Evolutionary conservation across 2,888 invertebrate genomes (phyloP).

Genomic region (Herminia tarsipennalis): DNA sequence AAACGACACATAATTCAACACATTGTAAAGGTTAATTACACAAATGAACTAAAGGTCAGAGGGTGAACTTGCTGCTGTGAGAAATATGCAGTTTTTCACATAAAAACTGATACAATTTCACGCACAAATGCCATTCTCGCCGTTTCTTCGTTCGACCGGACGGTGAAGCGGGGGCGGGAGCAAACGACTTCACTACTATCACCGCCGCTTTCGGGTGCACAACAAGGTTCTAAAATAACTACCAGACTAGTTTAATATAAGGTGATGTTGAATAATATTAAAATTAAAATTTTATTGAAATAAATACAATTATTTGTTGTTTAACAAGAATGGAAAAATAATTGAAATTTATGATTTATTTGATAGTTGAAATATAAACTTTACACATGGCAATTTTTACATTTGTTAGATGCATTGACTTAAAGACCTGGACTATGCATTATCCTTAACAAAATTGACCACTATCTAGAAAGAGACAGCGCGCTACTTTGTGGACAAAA

Average conservation of each 20-base stretch:
- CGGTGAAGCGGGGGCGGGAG: constrained; percentile 51
- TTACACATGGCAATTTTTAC: too few relatives aligned
- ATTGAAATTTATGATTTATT: too few relatives aligned
- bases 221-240: constrained; percentile 7
- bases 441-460: too few relatives aligned
- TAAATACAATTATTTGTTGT: too few relatives aligned
- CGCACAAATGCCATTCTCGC: constrained; percentile 77
- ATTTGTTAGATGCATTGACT: too few relatives aligned
- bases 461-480: too few relatives aligned
- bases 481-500: too few relatives aligned
- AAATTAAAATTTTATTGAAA: too few relatives aligned
- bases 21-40: constrained; percentile 51
- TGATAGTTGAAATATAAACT: too few relatives aligned
- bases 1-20: constrained; percentile 64
- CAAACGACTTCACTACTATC: constrained; percentile 30
- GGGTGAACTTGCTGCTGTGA: constrained; percentile 58
- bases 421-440: too few relatives aligned
- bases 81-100: constrained; percentile 76
- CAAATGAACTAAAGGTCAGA: constrained; percentile 55
- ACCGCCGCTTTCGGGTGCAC: constrained; percentile 36
- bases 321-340: too few relatives aligned
- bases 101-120: constrained; percentile 77
- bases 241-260: constrained; percentile 13
- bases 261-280: too few relatives aligned
- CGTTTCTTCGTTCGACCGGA: constrained; percentile 59